Conservation (phyloP, 2,888 invertebrate genomes). For the Lordiphosa fenestrarum region DNA sequence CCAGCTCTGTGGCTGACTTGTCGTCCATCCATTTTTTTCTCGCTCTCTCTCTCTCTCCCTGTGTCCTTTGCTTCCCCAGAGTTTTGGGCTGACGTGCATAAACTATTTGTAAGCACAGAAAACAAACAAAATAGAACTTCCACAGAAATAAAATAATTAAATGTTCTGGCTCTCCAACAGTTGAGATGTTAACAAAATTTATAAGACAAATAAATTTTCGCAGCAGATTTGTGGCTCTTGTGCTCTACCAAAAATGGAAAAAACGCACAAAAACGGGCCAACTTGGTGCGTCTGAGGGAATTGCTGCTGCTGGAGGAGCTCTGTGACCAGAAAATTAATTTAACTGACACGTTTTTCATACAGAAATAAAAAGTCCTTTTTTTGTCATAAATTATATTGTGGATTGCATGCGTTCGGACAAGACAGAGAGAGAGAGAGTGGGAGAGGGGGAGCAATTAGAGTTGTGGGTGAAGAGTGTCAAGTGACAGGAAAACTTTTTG, state of each 20-base stretch:
- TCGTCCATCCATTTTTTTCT: constrained; percentile 12
- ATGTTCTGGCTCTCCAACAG: constrained; percentile 32
- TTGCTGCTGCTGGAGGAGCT: constrained; percentile 4
- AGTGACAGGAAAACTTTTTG: constrained; percentile 6
- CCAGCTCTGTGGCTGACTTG: constrained; percentile 5
- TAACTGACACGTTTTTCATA: constrained; percentile 65
- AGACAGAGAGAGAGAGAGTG: not conserved
- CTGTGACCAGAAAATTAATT: constrained; percentile 64
- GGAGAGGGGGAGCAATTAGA: not conserved
- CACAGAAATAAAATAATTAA: constrained; percentile 40
- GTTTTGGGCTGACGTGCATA: constrained; percentile 32
- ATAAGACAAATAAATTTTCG: constrained; percentile 66
- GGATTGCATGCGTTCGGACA: not conserved
- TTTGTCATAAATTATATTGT: constrained; percentile 16
- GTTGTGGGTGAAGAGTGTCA: not conserved
- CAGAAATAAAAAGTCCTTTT: constrained; percentile 32
- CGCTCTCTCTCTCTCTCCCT: constrained; percentile 4
- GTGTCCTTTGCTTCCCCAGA: not conserved
- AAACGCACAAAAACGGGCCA: constrained; percentile 23
- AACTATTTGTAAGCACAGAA: constrained; percentile 35
- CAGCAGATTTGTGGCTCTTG: constrained; percentile 54
- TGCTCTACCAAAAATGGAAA: not conserved
- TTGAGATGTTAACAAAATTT: constrained; percentile 68
- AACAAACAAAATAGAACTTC: constrained; percentile 11
- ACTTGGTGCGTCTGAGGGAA: constrained; percentile 11